Conservation (phyloP, 2,113 vertebrate genomes). For the Toxotes chatareus region DNA sequence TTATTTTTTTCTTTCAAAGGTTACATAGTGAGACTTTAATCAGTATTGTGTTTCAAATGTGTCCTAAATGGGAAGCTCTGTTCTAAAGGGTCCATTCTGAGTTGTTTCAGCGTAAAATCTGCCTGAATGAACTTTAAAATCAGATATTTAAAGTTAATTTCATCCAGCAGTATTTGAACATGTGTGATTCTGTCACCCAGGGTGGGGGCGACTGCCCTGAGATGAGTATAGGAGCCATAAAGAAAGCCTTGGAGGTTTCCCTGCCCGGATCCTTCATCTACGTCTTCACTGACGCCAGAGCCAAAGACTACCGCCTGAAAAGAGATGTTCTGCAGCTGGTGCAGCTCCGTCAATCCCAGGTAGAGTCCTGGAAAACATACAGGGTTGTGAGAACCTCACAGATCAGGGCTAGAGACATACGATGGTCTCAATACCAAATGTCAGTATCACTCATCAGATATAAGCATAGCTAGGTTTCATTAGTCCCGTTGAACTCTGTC, state of each 20-base stretch:
- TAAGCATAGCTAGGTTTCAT: not conserved
- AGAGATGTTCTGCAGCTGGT: constrained; percentile 89
- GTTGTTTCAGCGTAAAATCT: not conserved
- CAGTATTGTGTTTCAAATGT: not conserved
- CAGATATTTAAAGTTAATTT: constrained; percentile 1
- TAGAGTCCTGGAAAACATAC: constrained; percentile 51
- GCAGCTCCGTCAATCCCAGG: constrained; percentile 93
- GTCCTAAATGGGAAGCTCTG: too few species aligned
- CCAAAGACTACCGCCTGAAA: constrained; percentile 91
- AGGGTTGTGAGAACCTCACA: not conserved
- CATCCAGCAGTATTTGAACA: constrained; percentile 5
- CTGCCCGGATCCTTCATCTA: constrained; percentile 92
- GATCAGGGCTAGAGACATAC: not conserved
- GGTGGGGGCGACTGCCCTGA: constrained; percentile 95
- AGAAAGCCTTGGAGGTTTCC: constrained; percentile 89
- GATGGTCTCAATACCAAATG: not conserved
- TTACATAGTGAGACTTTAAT: constrained; percentile 2
- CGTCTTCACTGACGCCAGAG: constrained; percentile 94
- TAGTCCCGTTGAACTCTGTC: not conserved
- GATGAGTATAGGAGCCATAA: constrained; percentile 94
- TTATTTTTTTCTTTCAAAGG: constrained; percentile 2
- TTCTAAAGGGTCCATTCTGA: too few species aligned
- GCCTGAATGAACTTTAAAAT: constrained; percentile 6
- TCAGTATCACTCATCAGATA: not conserved
- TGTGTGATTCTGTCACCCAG: constrained; percentile 75